Base-by-base conservation (phyloP, 2,888 invertebrate genomes). In the Azorinus chamasolen region DNA sequence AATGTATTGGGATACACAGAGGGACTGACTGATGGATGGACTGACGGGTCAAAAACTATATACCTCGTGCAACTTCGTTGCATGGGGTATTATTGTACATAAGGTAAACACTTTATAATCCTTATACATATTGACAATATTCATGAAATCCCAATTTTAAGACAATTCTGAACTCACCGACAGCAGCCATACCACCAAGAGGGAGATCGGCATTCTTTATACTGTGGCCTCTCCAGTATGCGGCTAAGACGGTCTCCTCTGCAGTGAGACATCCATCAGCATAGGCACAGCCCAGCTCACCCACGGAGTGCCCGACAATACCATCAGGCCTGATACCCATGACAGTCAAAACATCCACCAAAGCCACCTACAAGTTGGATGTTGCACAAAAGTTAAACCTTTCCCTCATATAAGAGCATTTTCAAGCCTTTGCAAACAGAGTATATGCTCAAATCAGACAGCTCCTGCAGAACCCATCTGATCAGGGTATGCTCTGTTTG, bases 221-320 rank as follows among this genome's bases (percentile, higher is more conserved):
- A 86, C 91, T 92, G 18, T 89, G 84, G 22, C 93, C 93, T 84
- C 99, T 95, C 95, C 97, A 97, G 94, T 97, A 99, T 41, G 99
- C 98, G 59, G 98, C 96, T 87, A 98, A 94, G 65, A 99, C 96
- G 0, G 98, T 96, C 94, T 99, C 98, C 93, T 98, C 98, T 1
- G 96, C 96, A 10, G 97, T 98, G 89, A 99, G 96, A 57, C 97
- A 96, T 16, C 97, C 98, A 94, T 99, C 99, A 37, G 98, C 98
- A 94, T 99, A 99, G 18, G 98, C 98, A 93, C 99, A 99, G 1
- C 97, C 97, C 6, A 99, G 94, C 94, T 98, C 98, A 41, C 97
- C 97, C 14, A 97, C 97, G 39, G 98, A 99, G 93, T 99, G 99
- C 0, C 99, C 99, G 62, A 99, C 95, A 90, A 99, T 97, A 64